Evolutionary conservation across 1,140 invertebrate species (phyloP).

Genomic region (Habropoda laboriosa): DNA sequence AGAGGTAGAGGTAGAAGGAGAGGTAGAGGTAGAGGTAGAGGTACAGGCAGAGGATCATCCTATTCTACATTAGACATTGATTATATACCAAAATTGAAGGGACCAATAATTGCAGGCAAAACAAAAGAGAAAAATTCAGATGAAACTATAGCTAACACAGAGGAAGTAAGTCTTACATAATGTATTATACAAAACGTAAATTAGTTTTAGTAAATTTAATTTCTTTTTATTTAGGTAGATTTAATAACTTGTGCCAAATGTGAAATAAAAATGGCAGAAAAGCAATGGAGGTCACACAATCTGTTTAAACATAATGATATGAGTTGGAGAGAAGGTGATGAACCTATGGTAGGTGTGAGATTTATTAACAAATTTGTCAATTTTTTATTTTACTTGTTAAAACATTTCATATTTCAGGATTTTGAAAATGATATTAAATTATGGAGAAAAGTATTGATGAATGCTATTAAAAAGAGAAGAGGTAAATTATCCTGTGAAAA

Average conservation of each 20-base stretch:
- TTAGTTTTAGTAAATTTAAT: background rate
- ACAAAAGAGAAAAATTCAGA: background rate
- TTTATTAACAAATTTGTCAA: constrained; percentile 13
- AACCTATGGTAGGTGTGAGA: constrained; percentile 71
- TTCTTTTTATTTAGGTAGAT: constrained; percentile 26
- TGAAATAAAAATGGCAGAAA: constrained; percentile 65
- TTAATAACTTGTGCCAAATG: constrained; percentile 73
- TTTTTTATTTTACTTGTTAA: constrained; percentile 34
- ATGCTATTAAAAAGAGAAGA: constrained; percentile 72
- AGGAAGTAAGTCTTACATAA: constrained; percentile 25
- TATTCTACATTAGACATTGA: constrained; percentile 39
- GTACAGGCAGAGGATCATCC: constrained; percentile 20
- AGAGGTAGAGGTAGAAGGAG: constrained; percentile 21
- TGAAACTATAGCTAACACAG: background rate
- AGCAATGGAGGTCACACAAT: constrained; percentile 80
- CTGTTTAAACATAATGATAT: constrained; percentile 80
- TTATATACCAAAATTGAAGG: constrained; percentile 19
- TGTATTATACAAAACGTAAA: constrained; percentile 4
- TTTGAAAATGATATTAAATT: constrained; percentile 75
- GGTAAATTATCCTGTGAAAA: constrained; percentile 83
- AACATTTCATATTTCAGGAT: constrained; percentile 72
- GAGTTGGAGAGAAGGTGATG: constrained; percentile 78
- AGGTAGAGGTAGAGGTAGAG: constrained; percentile 44
- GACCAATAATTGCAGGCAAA: constrained; percentile 22
- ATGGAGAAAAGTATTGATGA: constrained; percentile 64